Percentiles rank a stretch among this genome's conserved stretches.
phyloP scores from a whole-genome alignment of 2,113 vertebrate species.

The Oryzias melastigma region DNA sequence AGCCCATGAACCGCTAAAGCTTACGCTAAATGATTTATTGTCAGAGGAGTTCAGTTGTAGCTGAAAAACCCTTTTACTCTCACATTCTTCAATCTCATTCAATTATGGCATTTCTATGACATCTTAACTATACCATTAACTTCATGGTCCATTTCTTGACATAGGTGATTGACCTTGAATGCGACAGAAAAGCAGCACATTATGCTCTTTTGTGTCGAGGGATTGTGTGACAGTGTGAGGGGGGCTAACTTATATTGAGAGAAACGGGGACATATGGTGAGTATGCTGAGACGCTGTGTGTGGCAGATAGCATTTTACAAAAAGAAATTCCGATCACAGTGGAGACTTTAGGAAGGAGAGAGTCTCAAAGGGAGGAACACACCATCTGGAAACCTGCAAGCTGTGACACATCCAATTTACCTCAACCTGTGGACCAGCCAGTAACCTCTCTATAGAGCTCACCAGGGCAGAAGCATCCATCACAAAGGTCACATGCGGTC shows the following conservation, averaged over 20 bases:
- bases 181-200: background rate
- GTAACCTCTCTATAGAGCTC: slow-evolving; percentile 29
- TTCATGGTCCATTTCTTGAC: background rate
- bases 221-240: background rate
- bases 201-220: slow-evolving; percentile 4
- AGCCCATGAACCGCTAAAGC: slow-evolving; percentile 1
- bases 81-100: accelerated
- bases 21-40: slow-evolving; percentile 2
- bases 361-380: slow-evolving; percentile 53
- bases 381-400: slow-evolving; percentile 65
- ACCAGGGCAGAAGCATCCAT: slow-evolving; percentile 18
- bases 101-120: background rate
- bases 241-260: slow-evolving; percentile 23
- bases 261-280: slow-evolving; percentile 61
- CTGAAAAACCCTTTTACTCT: background rate
- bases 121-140: background rate
- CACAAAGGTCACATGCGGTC: slow-evolving; percentile 23
- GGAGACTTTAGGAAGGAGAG: slow-evolving; percentile 39
- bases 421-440: slow-evolving; percentile 58
- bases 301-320: slow-evolving; percentile 65
- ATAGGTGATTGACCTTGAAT: background rate
- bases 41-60: background rate
- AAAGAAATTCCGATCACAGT: slow-evolving; percentile 44
- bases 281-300: slow-evolving; percentile 53
- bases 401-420: slow-evolving; percentile 71